These are phyloP conservation scores for Cynaeus angustus DNA, from an alignment of 2,888 invertebrate genomes.

Conservation along the genomic window DNA sequence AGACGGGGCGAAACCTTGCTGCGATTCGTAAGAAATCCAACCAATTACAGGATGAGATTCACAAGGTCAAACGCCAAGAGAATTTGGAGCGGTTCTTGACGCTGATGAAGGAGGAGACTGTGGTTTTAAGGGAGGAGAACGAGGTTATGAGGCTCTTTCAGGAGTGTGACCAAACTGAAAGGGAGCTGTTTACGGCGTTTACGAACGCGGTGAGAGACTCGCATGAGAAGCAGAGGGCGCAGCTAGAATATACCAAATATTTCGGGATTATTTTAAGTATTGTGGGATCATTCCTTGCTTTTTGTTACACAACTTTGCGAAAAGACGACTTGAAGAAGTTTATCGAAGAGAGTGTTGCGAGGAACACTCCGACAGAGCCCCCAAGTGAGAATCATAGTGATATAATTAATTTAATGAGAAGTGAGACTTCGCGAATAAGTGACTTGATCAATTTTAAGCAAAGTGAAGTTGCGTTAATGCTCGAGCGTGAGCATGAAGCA, in stretches of 20 bases:
- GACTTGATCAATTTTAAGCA: constrained; percentile 24
- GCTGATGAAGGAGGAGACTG: constrained; percentile 81
- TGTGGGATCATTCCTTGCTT: constrained; percentile 67
- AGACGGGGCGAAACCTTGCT: constrained; percentile 76
- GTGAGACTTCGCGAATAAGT: constrained; percentile 18
- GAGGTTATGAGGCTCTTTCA: constrained; percentile 77
- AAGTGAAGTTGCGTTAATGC: constrained; percentile 16
- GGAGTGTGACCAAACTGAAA: constrained; percentile 82
- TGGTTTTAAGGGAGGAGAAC: constrained; percentile 79
- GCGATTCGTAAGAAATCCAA: constrained; percentile 79
- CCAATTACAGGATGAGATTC: constrained; percentile 83
- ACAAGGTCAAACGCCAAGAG: constrained; percentile 84
- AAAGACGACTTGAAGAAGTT: constrained; percentile 67
- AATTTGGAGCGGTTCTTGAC: constrained; percentile 79
- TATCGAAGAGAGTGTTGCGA: constrained; percentile 59
- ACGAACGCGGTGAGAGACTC: constrained; percentile 85
- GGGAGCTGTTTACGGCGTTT: constrained; percentile 82
- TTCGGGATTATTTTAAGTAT: constrained; percentile 74
- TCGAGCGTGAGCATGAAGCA: constrained; percentile 21
- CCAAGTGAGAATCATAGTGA: constrained; percentile 11
- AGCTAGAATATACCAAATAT: constrained; percentile 89
- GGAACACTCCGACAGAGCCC: neutral
- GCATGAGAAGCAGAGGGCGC: constrained; percentile 87
- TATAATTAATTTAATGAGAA: constrained; percentile 14
- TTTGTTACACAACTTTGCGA: constrained; percentile 64